Percentiles rank a stretch among this genome's conserved stretches.
phyloP scores from a whole-genome alignment of 2,797 vertebrate genomes.

The Benthosema pterotum region DNA sequence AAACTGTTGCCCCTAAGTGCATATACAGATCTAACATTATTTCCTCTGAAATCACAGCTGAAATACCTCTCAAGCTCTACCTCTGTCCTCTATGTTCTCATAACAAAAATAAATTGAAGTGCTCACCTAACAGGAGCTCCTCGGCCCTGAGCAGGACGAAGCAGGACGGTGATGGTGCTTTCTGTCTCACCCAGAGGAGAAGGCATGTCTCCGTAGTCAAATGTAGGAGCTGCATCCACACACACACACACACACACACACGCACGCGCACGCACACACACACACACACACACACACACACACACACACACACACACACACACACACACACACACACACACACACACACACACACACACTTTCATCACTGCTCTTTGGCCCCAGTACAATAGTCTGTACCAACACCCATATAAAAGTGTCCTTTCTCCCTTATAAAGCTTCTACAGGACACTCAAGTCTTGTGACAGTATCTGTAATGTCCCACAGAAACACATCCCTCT shows the following conservation, averaged over 20 bases:
- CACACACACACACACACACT: background rate
- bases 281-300: constrained; percentile 22
- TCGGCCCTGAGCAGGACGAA: constrained; percentile 93
- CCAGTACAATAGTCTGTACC: constrained; percentile 16
- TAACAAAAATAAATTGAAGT: no score
- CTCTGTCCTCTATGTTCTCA: no score
- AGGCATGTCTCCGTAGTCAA: constrained; percentile 95
- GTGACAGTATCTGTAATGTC: constrained; percentile 28
- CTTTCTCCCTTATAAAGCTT: constrained; percentile 24
- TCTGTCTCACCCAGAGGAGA: constrained; percentile 93
- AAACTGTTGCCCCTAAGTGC: no score
- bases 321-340: constrained; percentile 1
- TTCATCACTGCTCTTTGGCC: constrained; percentile 11
- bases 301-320: background rate
- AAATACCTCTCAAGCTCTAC: no score
- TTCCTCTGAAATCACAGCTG: no score
- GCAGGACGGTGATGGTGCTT: constrained; percentile 93
- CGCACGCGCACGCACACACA: constrained; percentile 20
- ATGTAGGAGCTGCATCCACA: constrained; percentile 76
- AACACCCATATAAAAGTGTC: background rate
- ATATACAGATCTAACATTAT: no score
- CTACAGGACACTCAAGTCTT: constrained; percentile 8
- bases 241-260: background rate
- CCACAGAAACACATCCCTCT: constrained; percentile 11
- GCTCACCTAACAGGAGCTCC: constrained; percentile 96